Conservation (phyloP, 2,888 invertebrate species). For the Andrena bucephala region DNA sequence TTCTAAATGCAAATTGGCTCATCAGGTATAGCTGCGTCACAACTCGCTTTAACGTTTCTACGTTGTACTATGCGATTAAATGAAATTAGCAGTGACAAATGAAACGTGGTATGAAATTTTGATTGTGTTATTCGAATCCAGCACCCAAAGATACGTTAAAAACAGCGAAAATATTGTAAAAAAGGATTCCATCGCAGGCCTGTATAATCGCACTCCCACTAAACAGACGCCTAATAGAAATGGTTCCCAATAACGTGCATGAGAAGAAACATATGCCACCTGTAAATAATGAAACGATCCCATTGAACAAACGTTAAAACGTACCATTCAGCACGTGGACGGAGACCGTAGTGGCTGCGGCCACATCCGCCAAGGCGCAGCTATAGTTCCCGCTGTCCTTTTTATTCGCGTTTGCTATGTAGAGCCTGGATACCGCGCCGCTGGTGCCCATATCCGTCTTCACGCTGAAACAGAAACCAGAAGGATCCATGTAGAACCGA, state of each 20-base stretch:
- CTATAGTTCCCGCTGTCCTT: conserved; percentile 93
- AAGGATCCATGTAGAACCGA: conserved; percentile 24
- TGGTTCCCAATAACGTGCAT: background rate
- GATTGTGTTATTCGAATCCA: no score
- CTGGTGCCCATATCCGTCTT: conserved; percentile 92
- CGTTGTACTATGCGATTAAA: no score
- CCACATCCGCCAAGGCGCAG: conserved; percentile 90
- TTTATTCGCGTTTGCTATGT: conserved; percentile 92
- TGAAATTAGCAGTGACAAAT: no score
- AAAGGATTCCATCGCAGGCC: no score
- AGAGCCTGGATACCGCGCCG: conserved; percentile 91
- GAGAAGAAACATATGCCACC: background rate
- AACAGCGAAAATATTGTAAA: no score
- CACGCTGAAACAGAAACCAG: conserved; percentile 87
- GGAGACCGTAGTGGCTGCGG: conserved; percentile 89
- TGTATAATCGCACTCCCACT: no score
- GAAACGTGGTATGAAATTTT: no score
- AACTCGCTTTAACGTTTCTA: no score
- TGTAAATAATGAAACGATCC: background rate
- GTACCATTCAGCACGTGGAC: conserved; percentile 93
- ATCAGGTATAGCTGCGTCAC: no score
- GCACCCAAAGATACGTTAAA: no score
- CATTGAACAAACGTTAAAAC: conserved; percentile 63
- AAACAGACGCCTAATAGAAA: no score
- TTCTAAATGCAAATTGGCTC: no score